Evolutionary conservation across 2,797 vertebrate genomes (phyloP).

Genomic region (Poeciliopsis infans): DNA sequence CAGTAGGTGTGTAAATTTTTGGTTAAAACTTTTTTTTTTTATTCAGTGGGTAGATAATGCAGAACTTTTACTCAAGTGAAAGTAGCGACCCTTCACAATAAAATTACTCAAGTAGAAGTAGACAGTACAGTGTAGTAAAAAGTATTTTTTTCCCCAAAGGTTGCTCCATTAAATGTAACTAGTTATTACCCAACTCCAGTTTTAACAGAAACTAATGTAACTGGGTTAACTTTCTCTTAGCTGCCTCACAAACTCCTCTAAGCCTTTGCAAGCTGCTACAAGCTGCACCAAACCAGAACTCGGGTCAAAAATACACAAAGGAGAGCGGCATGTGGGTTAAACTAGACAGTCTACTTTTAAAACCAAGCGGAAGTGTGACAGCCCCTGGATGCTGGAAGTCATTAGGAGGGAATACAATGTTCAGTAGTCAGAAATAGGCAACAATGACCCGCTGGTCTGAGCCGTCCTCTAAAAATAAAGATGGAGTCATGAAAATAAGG

Average conservation of each 20-base stretch:
- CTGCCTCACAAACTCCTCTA: background rate
- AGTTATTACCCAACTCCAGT: background rate
- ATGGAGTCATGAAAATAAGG: background rate
- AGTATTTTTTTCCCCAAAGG: too few species aligned
- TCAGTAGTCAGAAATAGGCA: conserved; percentile 24
- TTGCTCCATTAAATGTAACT: too few species aligned
- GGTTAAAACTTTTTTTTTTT: too few species aligned
- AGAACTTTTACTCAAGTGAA: too few species aligned
- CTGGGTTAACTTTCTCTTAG: background rate
- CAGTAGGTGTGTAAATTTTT: too few species aligned
- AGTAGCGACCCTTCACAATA: too few species aligned
- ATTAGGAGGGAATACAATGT: conserved; percentile 22
- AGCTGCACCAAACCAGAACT: conserved; percentile 1
- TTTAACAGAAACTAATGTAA: conserved; percentile 16
- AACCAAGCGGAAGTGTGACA: conserved; percentile 17
- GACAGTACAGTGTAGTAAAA: too few species aligned
- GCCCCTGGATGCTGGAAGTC: conserved; percentile 17
- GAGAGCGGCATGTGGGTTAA: conserved; percentile 1
- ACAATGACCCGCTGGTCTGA: conserved; percentile 5
- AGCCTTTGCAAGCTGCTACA: background rate
- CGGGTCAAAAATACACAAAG: conserved; percentile 6
- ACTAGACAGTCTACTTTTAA: conserved; percentile 14
- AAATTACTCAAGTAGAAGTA: too few species aligned
- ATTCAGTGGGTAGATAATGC: too few species aligned
- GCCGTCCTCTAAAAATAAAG: conserved; percentile 4